A percentile compares a stretch with the other conserved stretches of the same genome.
phyloP scores from a whole-genome alignment of 2,113 vertebrate genomes.

The Strigops habroptila region DNA sequence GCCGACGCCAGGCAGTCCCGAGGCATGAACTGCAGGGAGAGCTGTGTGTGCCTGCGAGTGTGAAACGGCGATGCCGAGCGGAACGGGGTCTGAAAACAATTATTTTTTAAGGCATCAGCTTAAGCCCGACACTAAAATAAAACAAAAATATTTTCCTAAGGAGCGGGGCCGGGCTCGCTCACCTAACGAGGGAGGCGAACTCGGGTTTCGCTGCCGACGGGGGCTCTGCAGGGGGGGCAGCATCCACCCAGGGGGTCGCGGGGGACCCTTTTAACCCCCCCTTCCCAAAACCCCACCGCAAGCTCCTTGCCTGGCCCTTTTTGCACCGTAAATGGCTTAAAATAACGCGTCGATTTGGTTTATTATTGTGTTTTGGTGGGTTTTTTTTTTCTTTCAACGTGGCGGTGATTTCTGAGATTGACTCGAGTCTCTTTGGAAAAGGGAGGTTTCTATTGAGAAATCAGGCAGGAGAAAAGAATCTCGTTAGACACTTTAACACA shows the following conservation, averaged over 20 bases:
- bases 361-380: neutral
- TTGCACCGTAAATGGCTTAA: neutral
- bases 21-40: slow-evolving; percentile 8
- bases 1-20: slow-evolving; percentile 39
- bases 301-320: neutral
- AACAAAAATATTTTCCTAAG: slow-evolving; percentile 65
- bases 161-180: neutral
- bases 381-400: neutral
- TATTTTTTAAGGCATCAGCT: slow-evolving; percentile 49
- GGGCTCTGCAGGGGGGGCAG: neutral
- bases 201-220: neutral
- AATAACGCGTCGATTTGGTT: neutral
- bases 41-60: slow-evolving; percentile 6
- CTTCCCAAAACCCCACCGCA: neutral
- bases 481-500: neutral
- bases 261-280: neutral
- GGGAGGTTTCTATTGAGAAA: neutral
- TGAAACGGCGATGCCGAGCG: slow-evolving; percentile 26
- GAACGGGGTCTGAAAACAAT: slow-evolving; percentile 52
- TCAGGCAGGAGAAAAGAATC: neutral
- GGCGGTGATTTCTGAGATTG: neutral
- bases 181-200: neutral
- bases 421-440: neutral
- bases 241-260: neutral
- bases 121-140: slow-evolving; percentile 53